Base-by-base conservation (phyloP, 2,797 vertebrate genomes). In the Cossypha polioptera region DNA sequence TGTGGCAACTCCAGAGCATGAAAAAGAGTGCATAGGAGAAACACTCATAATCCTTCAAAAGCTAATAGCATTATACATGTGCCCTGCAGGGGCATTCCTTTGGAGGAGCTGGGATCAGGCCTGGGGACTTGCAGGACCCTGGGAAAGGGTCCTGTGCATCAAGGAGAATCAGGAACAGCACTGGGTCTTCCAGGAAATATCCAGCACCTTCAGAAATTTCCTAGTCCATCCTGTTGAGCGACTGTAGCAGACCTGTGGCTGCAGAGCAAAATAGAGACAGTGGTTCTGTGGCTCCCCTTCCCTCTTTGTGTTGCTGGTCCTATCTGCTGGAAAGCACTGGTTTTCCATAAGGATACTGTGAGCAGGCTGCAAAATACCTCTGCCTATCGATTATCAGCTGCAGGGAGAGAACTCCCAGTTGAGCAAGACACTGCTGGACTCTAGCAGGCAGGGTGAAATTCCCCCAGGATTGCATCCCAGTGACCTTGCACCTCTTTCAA, bases 271-370 rank as follows among this genome's bases (percentile, higher is more conserved):
- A 50, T 2, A 18, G 62, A 12, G 19, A 15, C 36, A 40, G 0
- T 0, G 1, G 7, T 35, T 26, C 12, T 25, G 42, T 33, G 36
- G 7, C 29, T 83, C 8, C 9, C 26, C 5, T 53, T 90, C 2
- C 1, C 26, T 21, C 12, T n/a, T 55, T 33, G 10, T 48, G 18
- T 33, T 54, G 15, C 20, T 80, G 58, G 14, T 35, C 43, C 38
- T 7, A 6, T 16, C 29, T 65, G 26, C 8, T 65, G 55, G 35
- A 22, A 7, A 58, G 24, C 0, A 1, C 22, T 53, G 35, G 0
- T 66, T 82, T 72, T 72, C 72, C 36, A 9, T 6, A 19, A 68
- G 75, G 55, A 28, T 53, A 25, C 45, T 61, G 40, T 11, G 29
- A 31, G 31, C 31, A 28, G 22, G 18, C 10, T 35, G 10, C 9